Base-by-base conservation (phyloP, 2,113 vertebrate genomes). In the Lepisosteus osseus region DNA sequence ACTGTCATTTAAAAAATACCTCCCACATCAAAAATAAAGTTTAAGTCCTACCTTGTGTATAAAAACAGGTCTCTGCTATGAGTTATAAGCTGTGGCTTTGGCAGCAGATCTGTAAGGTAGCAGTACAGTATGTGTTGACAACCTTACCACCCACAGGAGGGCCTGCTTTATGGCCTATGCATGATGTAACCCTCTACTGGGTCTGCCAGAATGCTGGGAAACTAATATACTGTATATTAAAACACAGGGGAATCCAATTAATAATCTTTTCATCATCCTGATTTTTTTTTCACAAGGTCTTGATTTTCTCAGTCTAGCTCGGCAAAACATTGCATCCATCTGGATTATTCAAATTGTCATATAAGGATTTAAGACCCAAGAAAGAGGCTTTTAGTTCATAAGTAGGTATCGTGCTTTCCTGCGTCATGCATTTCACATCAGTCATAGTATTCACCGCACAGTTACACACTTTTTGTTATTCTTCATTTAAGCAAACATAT, bases 211-310 rank as follows among this genome's bases (percentile, higher is more conserved):
- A 41, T 7, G n/a, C 61, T 54, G 40, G 54, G 70, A 15, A 72
- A 54, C 14, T 61, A 5, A 65, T 17, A 44, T 55, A 69, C 11
- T 45, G 44, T 44, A 54, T 9, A 17, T 57, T 40, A 42, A 44
- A 45, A 42, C 43, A 9, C 40, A 9, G 13, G 3, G 43, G 66
- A 67, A 57, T 45, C 67, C 29, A 45, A 77, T 73, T 70, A 70
- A 77, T 70, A 67, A 63, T 54, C 67, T 67, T 76, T 72, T 77
- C 61, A 77, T 72, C 67, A 77, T 47, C 66, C 54, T 59, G 42
- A 41, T 13, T 66, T 65, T 69, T 71, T 69, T 70, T 55, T 54
- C 54, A 65, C 42, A 64, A 44, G 72, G 15, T 15, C 17, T 73
- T 42, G 14, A 65, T 68, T 55, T 17, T 71, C 63, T 43, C 12